Evolutionary conservation across 53 echinoderm and acorn worm species (phyloP), one percentile per base, ranked within the genome.

Genomic region (Astropecten irregularis): DNA sequence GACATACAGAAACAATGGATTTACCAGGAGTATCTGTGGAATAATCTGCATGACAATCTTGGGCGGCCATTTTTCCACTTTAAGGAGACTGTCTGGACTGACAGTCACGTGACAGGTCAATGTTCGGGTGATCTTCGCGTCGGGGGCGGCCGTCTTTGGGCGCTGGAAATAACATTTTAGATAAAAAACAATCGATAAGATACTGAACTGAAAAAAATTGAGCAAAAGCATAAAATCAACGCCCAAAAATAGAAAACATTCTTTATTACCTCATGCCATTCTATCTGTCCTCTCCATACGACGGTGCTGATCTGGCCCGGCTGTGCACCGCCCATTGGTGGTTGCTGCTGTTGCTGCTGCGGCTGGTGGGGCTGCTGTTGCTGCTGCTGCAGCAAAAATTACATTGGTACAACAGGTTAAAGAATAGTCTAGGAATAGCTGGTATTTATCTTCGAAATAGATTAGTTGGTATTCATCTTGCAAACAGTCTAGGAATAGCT

Each of bases 1-100:
- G n/a, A n/a, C n/a, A n/a, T n/a, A n/a, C n/a, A n/a, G n/a, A n/a
- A n/a, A n/a, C n/a, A n/a, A n/a, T n/a, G n/a, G n/a, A 56, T 86
- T 89, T 85, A 96, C 96, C 93, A 96, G 49, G 39, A 96, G 84
- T 28, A 58, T 71, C 42, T 87, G 84, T 31, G 96, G 96, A 42
- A 96, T 94, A 49, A 96, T 62, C 53, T 96, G 96, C 96, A 96
- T 96, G 79, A 93, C 89, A 18, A 96, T 81, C 40, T 96, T 94
- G 32, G 68, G 72, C 1, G 96, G 96, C 96, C 96, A 96, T 40
- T 81, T 91, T 55, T 93, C 91, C 16, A 87, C 89, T 32, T 93
- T 91, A 40, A 96, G 61, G 54, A 85, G 84, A 28, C 88, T 86
- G 28, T 91, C 93, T 20, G 90, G 85, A 2, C 33, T 51, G 39